Conservation (phyloP, 1,140 invertebrate species). For the Drosophila bifasciata region DNA sequence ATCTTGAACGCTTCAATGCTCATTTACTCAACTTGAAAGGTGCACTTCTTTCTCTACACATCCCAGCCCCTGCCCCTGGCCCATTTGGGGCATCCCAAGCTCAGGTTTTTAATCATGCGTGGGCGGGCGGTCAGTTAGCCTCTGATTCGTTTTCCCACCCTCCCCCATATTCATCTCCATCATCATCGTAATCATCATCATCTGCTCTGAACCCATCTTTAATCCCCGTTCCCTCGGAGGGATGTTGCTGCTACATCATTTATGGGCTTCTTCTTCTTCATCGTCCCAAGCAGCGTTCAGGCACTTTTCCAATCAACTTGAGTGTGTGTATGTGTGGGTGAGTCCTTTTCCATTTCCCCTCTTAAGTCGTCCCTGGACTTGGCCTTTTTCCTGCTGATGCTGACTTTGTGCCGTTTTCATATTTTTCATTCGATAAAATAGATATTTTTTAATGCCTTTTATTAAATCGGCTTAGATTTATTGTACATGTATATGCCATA, state of each 20-base stretch:
- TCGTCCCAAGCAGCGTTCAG: slow-evolving; percentile 31
- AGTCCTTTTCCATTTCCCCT: slow-evolving; percentile 15
- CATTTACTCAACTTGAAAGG: slow-evolving; percentile 61
- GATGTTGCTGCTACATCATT: slow-evolving; percentile 38
- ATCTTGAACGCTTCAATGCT: slow-evolving; percentile 59
- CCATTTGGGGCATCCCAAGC: slow-evolving; percentile 13
- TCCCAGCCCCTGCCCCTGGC: background rate
- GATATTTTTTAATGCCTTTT: slow-evolving; percentile 80
- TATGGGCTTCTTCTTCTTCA: slow-evolving; percentile 52
- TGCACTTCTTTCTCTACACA: background rate
- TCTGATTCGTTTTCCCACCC: slow-evolving; percentile 27
- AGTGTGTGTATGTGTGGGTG: slow-evolving; percentile 14
- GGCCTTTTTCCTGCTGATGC: slow-evolving; percentile 56
- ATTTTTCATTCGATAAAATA: slow-evolving; percentile 77
- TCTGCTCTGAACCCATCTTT: slow-evolving; percentile 1
- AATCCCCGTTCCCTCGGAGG: slow-evolving; percentile 12
- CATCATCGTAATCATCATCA: slow-evolving; percentile 22
- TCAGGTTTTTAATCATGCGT: slow-evolving; percentile 60
- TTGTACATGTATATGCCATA: slow-evolving; percentile 49
- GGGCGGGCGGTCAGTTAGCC: slow-evolving; percentile 51
- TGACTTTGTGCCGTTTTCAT: slow-evolving; percentile 71
- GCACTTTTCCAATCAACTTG: slow-evolving; percentile 61
- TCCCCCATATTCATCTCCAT: too few species aligned
- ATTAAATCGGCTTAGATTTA: slow-evolving; percentile 78
- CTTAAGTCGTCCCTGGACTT: slow-evolving; percentile 7